Conservation (phyloP, 2,888 invertebrate species). For the Ophraella communa region DNA sequence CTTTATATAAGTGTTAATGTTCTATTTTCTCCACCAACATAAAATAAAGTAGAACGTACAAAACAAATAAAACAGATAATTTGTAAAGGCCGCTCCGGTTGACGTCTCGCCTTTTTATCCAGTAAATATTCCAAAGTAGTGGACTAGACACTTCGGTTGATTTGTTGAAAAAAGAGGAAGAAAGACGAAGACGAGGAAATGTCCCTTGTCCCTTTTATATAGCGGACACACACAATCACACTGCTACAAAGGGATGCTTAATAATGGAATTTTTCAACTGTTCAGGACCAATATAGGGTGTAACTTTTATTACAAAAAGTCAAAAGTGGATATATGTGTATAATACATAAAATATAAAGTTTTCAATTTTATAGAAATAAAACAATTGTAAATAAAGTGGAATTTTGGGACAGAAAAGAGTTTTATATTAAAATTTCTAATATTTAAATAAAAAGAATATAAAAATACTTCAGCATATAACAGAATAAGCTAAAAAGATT, state of each 20-base stretch:
- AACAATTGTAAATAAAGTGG: too few species aligned
- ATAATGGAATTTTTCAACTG: conserved; percentile 33
- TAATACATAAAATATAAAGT: neutral
- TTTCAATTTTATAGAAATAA: neutral
- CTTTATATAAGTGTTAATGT: neutral
- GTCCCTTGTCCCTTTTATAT: conserved; percentile 29
- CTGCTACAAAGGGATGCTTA: conserved; percentile 42
- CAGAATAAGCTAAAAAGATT: too few species aligned
- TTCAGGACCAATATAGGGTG: conserved; percentile 1
- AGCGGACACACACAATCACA: conserved; percentile 43
- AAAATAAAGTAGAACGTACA: neutral
- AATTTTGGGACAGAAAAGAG: too few species aligned
- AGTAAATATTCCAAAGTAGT: conserved; percentile 59
- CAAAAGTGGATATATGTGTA: too few species aligned
- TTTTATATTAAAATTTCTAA: too few species aligned
- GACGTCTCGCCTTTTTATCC: conserved; percentile 45
- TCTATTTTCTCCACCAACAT: neutral
- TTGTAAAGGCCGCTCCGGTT: conserved; percentile 40
- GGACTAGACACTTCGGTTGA: conserved; percentile 54
- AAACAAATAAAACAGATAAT: conserved; percentile 32
- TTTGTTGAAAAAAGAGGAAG: conserved; percentile 29
- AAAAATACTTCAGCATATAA: too few species aligned
- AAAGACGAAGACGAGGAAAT: conserved; percentile 29
- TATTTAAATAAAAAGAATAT: too few species aligned
- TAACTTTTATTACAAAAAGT: neutral